These are phyloP conservation scores for Chloroclysta siterata DNA, from an alignment of 2,888 invertebrate species.

Conservation along the genomic window DNA sequence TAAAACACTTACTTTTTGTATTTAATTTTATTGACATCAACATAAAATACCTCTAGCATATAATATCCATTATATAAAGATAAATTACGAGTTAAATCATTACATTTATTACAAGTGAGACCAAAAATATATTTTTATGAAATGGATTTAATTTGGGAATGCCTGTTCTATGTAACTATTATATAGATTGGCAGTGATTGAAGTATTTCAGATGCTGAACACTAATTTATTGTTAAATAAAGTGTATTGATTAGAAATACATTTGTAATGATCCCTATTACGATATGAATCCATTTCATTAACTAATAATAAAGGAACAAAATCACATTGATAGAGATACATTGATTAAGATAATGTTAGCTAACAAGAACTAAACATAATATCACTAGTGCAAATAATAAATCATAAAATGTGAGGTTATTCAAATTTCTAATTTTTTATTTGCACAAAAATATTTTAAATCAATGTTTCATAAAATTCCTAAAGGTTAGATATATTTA, in stretches of 20 bases:
- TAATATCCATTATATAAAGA: constrained; percentile 75
- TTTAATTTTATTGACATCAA: constrained; percentile 79
- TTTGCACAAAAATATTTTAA: constrained; percentile 65
- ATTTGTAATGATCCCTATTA: constrained; percentile 42
- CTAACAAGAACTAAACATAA: constrained; percentile 71
- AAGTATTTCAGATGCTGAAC: constrained; percentile 42
- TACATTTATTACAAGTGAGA: constrained; percentile 82
- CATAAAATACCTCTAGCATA: constrained; percentile 78
- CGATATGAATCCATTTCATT: constrained; percentile 61
- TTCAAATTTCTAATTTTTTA: constrained; percentile 58
- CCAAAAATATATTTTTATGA: constrained; percentile 69
- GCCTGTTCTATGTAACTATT: constrained; percentile 59
- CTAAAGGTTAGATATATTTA: constrained; percentile 54
- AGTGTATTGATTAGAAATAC: constrained; percentile 4
- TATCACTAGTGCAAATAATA: constrained; percentile 75
- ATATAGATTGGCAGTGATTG: constrained; percentile 75
- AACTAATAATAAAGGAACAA: constrained; percentile 73
- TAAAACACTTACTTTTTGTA: constrained; percentile 55
- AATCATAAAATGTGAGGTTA: constrained; percentile 67
- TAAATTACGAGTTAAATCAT: constrained; percentile 80
- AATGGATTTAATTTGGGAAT: constrained; percentile 74
- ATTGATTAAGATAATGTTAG: constrained; percentile 62
- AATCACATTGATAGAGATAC: constrained; percentile 68
- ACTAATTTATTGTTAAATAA: constrained; percentile 46
- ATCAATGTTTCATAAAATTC: constrained; percentile 67